A percentile compares a stretch with the other conserved stretches of the same genome.
phyloP scores from a whole-genome alignment of 2,888 invertebrate species.

The Galeopsomyia nigrocyanea region DNA sequence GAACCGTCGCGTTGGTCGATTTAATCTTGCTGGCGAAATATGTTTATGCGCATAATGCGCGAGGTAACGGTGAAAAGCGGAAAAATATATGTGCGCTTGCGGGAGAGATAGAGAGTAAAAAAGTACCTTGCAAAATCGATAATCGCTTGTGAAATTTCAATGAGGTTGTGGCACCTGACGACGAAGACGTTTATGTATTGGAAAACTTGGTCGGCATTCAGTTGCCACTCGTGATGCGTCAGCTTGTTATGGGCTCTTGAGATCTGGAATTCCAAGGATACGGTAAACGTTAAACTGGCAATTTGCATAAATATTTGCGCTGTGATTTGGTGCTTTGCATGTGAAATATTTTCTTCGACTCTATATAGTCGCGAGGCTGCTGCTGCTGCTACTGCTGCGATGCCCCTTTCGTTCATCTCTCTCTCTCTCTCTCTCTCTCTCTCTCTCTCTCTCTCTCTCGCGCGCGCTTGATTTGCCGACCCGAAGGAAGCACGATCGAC shows the following conservation, averaged over 20 bases:
- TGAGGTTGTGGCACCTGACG: slow-evolving; percentile 86
- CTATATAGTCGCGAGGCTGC: not conserved
- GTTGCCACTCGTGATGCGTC: slow-evolving; percentile 76
- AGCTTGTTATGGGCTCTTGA: slow-evolving; percentile 73
- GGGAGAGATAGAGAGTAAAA: not conserved
- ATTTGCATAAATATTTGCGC: slow-evolving; percentile 49
- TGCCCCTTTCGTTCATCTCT: slow-evolving; percentile 3
- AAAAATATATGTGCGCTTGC: too few species aligned
- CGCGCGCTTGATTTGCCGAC: slow-evolving; percentile 38
- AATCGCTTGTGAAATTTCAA: slow-evolving; percentile 91
- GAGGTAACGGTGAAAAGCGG: too few species aligned
- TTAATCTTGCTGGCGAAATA: too few species aligned
- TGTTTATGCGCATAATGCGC: too few species aligned
- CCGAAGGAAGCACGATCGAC: slow-evolving; percentile 43
- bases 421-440: too few species aligned
- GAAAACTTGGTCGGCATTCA: slow-evolving; percentile 86
- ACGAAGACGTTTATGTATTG: slow-evolving; percentile 90
- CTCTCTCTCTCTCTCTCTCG: too few species aligned
- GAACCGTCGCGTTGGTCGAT: too few species aligned
- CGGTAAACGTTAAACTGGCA: slow-evolving; percentile 38
- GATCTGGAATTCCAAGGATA: slow-evolving; percentile 67
- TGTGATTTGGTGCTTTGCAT: slow-evolving; percentile 46
- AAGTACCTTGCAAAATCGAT: slow-evolving; percentile 83
- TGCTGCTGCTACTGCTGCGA: not conserved
- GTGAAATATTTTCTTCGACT: slow-evolving; percentile 30